Conservation (phyloP, 2,888 invertebrate species). For the Drosophila trichaetosa region DNA sequence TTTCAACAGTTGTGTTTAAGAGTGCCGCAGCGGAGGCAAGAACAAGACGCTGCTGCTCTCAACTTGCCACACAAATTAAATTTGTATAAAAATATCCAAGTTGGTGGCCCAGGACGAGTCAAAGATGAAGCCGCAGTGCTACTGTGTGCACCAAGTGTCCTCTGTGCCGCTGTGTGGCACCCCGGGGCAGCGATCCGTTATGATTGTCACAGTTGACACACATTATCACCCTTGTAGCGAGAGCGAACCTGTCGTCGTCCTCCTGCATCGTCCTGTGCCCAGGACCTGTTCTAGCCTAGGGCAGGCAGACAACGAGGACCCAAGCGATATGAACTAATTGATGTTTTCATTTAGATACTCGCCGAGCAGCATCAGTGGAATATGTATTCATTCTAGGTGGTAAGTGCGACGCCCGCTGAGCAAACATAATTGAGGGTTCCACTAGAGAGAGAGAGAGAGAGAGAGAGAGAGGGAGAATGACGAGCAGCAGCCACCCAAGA, state of each 20-base stretch:
- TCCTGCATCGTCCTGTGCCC: slow-evolving; percentile 15
- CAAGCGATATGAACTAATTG: slow-evolving; percentile 73
- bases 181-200: slow-evolving; percentile 71
- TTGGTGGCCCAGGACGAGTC: slow-evolving; percentile 69
- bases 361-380: slow-evolving; percentile 17
- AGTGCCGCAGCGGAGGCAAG: slow-evolving; percentile 50
- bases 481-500: slow-evolving; percentile 42
- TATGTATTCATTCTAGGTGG: slow-evolving; percentile 82
- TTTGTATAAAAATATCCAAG: slow-evolving; percentile 79
- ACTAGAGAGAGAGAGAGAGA: slow-evolving; percentile 7
- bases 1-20: slow-evolving; percentile 75
- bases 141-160: slow-evolving; percentile 68
- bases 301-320: slow-evolving; percentile 21
- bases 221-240: slow-evolving; percentile 72
- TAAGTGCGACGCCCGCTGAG: slow-evolving; percentile 83
- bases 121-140: slow-evolving; percentile 70
- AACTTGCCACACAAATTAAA: slow-evolving; percentile 75
- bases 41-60: slow-evolving; percentile 30
- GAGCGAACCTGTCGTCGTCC: slow-evolving; percentile 65
- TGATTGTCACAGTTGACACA: slow-evolving; percentile 80
- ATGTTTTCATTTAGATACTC: slow-evolving; percentile 75
- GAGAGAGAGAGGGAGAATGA: slow-evolving; percentile 32
- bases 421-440: slow-evolving; percentile 79
- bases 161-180: slow-evolving; percentile 15
- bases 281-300: slow-evolving; percentile 21